Percentiles rank a stretch among this genome's conserved stretches.
Conservation (phyloP, 1,140 invertebrate genomes). For the Nasonia giraulti region DNA sequence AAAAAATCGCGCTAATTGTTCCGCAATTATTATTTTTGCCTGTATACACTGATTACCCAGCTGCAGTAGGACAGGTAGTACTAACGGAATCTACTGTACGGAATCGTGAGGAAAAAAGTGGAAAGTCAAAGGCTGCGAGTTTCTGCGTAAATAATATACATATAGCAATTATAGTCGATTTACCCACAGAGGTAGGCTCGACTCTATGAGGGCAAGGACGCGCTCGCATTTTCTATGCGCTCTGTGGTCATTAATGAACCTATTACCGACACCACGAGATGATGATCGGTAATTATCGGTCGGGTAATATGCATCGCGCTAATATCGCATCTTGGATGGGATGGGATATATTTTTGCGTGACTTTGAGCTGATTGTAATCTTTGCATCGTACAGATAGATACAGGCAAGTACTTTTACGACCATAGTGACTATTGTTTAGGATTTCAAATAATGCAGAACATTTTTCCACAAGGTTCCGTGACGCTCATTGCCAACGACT, state of each 20-base stretch:
- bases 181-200: not conserved
- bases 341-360: too few species aligned
- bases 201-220: not conserved
- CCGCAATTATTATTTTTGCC: not conserved
- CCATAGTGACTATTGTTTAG: not conserved
- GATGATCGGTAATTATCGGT: too few species aligned
- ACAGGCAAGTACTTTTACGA: too few species aligned
- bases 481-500: not conserved
- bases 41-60: too few species aligned
- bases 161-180: not conserved
- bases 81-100: too few species aligned
- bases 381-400: too few species aligned
- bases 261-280: not conserved
- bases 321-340: too few species aligned
- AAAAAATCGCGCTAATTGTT: not conserved
- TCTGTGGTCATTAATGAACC: not conserved
- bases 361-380: too few species aligned
- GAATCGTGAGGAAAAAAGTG: not conserved
- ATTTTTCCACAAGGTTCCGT: not conserved
- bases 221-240: constrained; percentile 4
- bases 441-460: not conserved
- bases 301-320: too few species aligned
- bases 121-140: not conserved
- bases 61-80: too few species aligned
- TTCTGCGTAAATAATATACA: not conserved